Evolutionary conservation across 2,888 invertebrate genomes (phyloP), one percentile per base, ranked within the genome.

Genomic region (Minunthozetes semirufus): DNA sequence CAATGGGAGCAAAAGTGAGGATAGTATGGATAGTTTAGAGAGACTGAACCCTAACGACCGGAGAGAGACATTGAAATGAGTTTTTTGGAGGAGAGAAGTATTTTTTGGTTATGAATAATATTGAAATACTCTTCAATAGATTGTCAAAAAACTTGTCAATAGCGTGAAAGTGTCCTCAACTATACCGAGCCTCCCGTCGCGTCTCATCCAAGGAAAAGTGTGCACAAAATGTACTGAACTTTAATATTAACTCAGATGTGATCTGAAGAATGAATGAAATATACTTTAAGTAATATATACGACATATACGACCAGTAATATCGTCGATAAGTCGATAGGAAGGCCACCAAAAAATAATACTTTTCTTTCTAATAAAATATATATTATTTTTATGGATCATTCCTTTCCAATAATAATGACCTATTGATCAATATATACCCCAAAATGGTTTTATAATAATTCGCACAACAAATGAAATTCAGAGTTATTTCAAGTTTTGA

Each of bases 321-420:
- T 22, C 22, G 13, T 13, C 22, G 22, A 56, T 11, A 56, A 3
- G 2, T 1, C 13, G 25, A 11, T 19, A 9, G 22, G 11, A 11
- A 33, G 19, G 1, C 9, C 1, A n/a, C 27, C 3, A 29, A 38
- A 25, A 63, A 25, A 13, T 29, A 27, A 17, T 33, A 38, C 13
- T 33, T 63, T 38, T 38, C 8, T 33, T 63, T 19, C n/a, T 63
- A 63, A 63, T 56, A 56, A 63, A 63, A 38, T n/a, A 63, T 63
- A 63, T 63, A 33, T 63, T 56, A 33, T 63, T 27, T 63, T 63
- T 38, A 63, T 25, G 63, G 63, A 63, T 63, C n/a, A 38, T 63
- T 38, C 38, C 19, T 33, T 63, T 29, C 25, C n/a, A 22, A 19
- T 56, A 56, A 15, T 17, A 48, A 48, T 48, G 17, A 48, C 13